Base-by-base conservation (phyloP, 2,113 vertebrate species). In the Oxyruncus cristatus region DNA sequence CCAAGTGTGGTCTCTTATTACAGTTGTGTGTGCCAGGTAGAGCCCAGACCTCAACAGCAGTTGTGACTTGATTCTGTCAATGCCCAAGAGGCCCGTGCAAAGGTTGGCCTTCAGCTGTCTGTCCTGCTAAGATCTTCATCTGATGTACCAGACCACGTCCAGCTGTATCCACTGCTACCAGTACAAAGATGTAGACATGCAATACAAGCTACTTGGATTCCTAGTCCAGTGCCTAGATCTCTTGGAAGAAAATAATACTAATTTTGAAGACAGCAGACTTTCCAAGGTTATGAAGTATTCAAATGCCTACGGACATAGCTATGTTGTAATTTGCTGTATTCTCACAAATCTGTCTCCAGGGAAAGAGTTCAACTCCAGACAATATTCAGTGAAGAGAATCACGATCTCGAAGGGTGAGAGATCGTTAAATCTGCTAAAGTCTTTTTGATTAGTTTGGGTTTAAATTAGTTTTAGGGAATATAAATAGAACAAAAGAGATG, bases 401-500 rank as follows among this genome's bases (percentile, higher is more conserved):
- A 55, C 70, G 33, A 68, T 32, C 13, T 52, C 46, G n/a, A n/a
- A n/a, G n/a, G n/a, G n/a, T n/a, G n/a, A n/a, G n/a, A n/a, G n/a
- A n/a, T n/a, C n/a, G n/a, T n/a, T n/a, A n/a, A n/a, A n/a, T n/a
- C 27, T 74, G 70, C 44, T 53, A 4, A 73, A 49, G 24, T 9
- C 11, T 77, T 82, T 68, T 61, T 35, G 0, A 65, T 85, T 75
- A 78, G 21, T 41, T 84, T 79, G 50, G 18, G 11, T 41, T 88
- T 77, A 73, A 66, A 47, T 32, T 70, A 55, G 35, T 85, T 95
- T 80, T 71, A 92, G 46, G 23, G 50, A 93, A 59, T 41, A 89
- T 67, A 95, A 93, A 89, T 17, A 95, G 74, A 89, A 85, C 16
- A 4, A 2, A 79, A 80, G 46, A 85, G 56, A 90, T 1, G 2